Evolutionary conservation across 2,113 vertebrate genomes (phyloP), one percentile per base, ranked within the genome.

Genomic region (Rhynchopsitta pachyrhyncha): DNA sequence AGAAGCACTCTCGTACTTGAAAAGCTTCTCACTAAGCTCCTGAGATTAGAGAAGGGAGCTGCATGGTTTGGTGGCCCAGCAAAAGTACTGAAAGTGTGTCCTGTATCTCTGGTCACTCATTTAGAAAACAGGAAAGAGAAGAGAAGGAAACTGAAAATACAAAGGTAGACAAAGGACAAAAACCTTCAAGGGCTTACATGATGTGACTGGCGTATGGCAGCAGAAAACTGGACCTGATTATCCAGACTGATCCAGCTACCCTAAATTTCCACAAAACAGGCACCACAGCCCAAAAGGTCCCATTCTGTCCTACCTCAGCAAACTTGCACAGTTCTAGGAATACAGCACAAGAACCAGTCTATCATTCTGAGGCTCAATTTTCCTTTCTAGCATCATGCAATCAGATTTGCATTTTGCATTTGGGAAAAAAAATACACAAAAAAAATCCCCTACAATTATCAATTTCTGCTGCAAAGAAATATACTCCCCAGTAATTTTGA

Each of bases 151-250:
- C 4, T 9, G 13, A 52, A 81, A 86, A 46, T 2, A 46, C 9
- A 60, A 5, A 6, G 41, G 31, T 1, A 17, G 20, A 3, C n/a
- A 49, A 66, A 62, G 79, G 83, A 44, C 8, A 57, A 52, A 82
- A 25, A 2, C 13, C 11, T 0, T 1, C 20, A 13, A 39, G 11
- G 49, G 7, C 4, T 66, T 39, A 3, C 0, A 7, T 5, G 23
- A 18, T 16, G 17, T 0, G 4, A 42, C 3, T 80, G 64, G 17
- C 17, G 17, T 62, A 33, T 0, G 4, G 73, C 29, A 74, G 39
- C 23, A 66, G 68, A 7, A 90, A 59, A n/a, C 4, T 29, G 5
- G 52, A 77, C 44, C 33, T 3, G 23, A 11, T 29, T 19, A 37
- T 39, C 52, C 83, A 83, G 35, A 28, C 11, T 69, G 39, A 73